Conservation (phyloP, 2,797 vertebrate genomes). For the Mus spretus region DNA sequence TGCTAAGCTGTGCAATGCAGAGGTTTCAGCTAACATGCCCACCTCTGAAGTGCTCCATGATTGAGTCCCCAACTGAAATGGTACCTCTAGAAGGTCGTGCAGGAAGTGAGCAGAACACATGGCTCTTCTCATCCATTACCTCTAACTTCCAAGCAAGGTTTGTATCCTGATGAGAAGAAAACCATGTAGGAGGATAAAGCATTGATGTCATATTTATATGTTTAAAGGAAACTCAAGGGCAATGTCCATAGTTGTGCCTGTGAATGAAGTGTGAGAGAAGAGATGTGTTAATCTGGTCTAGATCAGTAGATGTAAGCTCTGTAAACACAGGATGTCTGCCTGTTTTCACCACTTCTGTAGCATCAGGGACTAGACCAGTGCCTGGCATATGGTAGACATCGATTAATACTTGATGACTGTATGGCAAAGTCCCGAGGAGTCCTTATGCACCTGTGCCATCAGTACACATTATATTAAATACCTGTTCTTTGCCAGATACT, state of each 20-base stretch:
- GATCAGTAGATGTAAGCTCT: background rate
- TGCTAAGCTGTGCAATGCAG: slow-evolving; percentile 49
- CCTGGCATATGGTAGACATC: background rate
- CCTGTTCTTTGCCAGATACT: background rate
- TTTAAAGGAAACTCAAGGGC: background rate
- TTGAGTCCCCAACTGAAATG: slow-evolving; percentile 21
- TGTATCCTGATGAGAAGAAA: background rate
- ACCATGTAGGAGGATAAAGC: background rate
- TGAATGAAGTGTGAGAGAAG: background rate
- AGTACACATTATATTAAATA: background rate
- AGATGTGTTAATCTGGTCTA: background rate
- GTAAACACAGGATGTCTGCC: background rate
- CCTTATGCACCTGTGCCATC: background rate
- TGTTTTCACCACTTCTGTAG: background rate
- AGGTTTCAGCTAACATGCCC: slow-evolving; percentile 18
- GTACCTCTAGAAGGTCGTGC: background rate
- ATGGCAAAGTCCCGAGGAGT: background rate
- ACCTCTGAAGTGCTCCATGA: background rate
- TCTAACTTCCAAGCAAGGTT: background rate
- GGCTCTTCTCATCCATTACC: background rate
- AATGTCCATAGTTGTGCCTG: slow-evolving; percentile 38
- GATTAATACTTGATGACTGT: background rate
- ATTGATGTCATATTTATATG: background rate
- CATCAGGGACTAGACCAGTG: background rate
- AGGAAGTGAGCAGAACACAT: background rate